Base-by-base conservation (phyloP, 2,888 invertebrate genomes). In the Notodonta dromedarius region DNA sequence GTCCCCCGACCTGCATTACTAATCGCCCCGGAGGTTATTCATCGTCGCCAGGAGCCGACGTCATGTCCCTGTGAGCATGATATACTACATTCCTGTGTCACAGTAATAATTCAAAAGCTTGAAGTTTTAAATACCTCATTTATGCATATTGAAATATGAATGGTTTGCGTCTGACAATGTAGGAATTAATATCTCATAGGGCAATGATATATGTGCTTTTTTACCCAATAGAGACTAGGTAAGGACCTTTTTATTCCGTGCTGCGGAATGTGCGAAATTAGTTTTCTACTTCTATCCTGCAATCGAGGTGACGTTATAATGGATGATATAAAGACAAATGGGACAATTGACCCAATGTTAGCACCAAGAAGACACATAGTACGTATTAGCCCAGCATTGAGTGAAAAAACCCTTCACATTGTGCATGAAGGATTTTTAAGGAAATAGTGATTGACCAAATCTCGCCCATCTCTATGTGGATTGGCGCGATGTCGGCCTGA, bases 1-100 rank as follows among this genome's bases (percentile, higher is more conserved):
- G 65, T 67, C 71, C 56, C 58, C 58, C 62, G 63, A 62, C 59
- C 68, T 66, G 82, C 74, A 82, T 82, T 74, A 70, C 79, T 78
- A 80, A 82, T 81, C 77, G 63, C 63, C 16, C 11, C 16, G 58
- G 60, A 32, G 46, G 58, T 57, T 72, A 69, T 73, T 69, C 70
- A 74, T 69, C 61, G 68, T 69, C 6, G 52, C 39, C 58, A 53
- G 40, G 58, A 52, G 13, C 24, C 14, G 55, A 5, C 35, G 39
- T n/a, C n/a, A 13, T 16, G 5, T 44, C 39, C 54, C 42, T 44
- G 9, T 7, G 44, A 16, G 16, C 39, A 42, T 44, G 55, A 55
- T 44, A 6, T 24, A 40, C 56, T 44, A 40, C 56, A 50, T 50
- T 50, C 14, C 9, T 16, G 50, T 16, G 50, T 16, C 9, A 50